Evolutionary conservation across 2,888 invertebrate genomes (phyloP), one percentile per base, ranked within the genome.

Genomic region (Clitarchus hookeri): DNA sequence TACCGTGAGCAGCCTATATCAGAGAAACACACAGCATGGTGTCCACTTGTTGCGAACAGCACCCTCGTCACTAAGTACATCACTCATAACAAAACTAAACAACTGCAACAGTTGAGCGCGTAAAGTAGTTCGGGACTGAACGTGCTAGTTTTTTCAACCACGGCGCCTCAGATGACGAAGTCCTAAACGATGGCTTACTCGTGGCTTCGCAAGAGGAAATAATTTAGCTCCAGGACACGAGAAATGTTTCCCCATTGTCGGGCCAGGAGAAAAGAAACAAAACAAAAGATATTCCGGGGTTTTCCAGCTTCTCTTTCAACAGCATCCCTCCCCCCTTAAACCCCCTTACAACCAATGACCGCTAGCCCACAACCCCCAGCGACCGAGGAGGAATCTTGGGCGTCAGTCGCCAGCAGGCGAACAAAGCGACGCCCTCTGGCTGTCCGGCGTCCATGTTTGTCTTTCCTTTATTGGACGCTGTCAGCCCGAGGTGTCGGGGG

Each of bases 401-500:
- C 12, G 13, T 12, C 12, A 13, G 79, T 11, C 3, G 48, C 6
- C 78, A 9, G n/a, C 13, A 79, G 6, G 12, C 26, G 79, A 25
- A 82, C 82, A 82, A 82, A 23, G 82, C 27, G 86, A 86, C 86
- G 87, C 86, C 87, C 84, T 36, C 83, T 82, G 87, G 85, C 48
- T 83, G 48, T 48, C 48, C 12, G 48, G 54, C 80, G 85, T 85
- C 86, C 86, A 86, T 87, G 86, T 87, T 87, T 87, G 87, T 87
- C 87, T 87, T 86, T 83, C 87, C 86, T 84, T 87, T 87, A 87
- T 87, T 87, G 87, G 86, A 86, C 87, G 85, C 27, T 77, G 86
- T 65, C 86, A 36, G 36, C 65, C 65, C 65, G 23, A 11, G 65
- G 65, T 11, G 13, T 65, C 65, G 4, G 65, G 4, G 19, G 65